phyloP scores from a whole-genome alignment of 2,888 invertebrate genomes.

The Habroteleia sp. region DNA sequence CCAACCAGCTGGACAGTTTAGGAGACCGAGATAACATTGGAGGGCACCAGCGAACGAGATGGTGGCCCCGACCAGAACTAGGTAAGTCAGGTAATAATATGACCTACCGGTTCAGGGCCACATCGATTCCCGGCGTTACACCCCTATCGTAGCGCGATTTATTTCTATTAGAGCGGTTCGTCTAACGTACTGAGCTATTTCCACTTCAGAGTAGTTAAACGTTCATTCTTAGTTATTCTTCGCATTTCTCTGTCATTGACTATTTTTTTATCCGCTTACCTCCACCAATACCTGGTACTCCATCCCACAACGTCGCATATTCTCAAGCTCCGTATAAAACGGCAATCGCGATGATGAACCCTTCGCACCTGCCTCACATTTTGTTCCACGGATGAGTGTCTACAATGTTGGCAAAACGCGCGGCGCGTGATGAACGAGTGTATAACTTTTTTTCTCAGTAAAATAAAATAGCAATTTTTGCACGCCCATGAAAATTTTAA shows the following conservation, averaged over 20 bases:
- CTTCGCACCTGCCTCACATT: slow-evolving; percentile 44
- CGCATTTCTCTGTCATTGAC: slow-evolving; percentile 32
- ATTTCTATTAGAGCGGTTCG: no score
- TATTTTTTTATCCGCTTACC: slow-evolving; percentile 34
- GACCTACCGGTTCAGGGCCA: no score
- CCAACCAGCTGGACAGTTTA: no score
- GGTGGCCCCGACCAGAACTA: no score
- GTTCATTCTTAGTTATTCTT: slow-evolving; percentile 38
- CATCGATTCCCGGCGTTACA: no score
- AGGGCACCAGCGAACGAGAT: no score
- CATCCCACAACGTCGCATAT: slow-evolving; percentile 5
- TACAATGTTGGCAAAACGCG: slow-evolving; percentile 19
- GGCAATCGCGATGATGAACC: slow-evolving; percentile 53
- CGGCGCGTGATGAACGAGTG: slow-evolving; percentile 13
- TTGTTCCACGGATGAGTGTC: slow-evolving; percentile 10
- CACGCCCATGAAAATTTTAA: slow-evolving; percentile 14
- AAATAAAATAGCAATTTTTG: slow-evolving; percentile 29
- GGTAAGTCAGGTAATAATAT: no score
- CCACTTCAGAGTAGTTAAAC: slow-evolving; percentile 44
- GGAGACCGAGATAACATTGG: no score
- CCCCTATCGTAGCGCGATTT: no score
- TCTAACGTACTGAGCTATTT: slow-evolving; percentile 67
- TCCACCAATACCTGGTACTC: background rate
- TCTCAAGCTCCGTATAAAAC: slow-evolving; percentile 24
- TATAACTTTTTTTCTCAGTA: slow-evolving; percentile 10